phyloP scores from a whole-genome alignment of 2,113 vertebrate species.

The Vidua macroura region DNA sequence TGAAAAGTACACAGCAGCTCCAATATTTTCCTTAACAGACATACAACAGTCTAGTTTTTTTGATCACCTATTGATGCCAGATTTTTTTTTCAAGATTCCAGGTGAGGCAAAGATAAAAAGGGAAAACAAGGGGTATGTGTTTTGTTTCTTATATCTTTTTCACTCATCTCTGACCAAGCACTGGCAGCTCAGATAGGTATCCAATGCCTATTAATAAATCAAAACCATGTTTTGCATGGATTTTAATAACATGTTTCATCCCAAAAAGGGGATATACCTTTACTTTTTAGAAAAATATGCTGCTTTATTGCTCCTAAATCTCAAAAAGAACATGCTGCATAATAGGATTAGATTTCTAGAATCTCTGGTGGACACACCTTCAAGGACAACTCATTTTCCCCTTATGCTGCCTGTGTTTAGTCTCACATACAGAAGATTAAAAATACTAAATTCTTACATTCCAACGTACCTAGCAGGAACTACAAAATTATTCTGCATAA shows the following conservation, averaged over 20 bases:
- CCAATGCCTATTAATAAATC: neutral
- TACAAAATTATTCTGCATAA: conserved; percentile 2
- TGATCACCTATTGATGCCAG: neutral
- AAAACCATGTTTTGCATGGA: neutral
- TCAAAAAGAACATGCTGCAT: neutral
- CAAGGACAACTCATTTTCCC: neutral
- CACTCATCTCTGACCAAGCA: neutral
- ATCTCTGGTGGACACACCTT: neutral
- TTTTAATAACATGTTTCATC: neutral
- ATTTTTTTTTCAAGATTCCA: neutral
- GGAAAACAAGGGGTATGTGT: neutral
- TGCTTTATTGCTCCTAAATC: neutral
- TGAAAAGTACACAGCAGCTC: neutral
- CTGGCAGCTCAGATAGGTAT: neutral
- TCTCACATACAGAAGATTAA: neutral
- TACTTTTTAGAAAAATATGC: neutral
- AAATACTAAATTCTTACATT: neutral
- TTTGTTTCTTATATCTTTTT: neutral
- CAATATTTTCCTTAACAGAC: neutral
- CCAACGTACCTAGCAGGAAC: neutral
- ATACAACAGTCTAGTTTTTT: neutral
- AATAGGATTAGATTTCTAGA: neutral
- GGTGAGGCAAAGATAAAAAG: neutral
- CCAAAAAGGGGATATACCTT: neutral
- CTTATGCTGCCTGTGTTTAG: neutral